Percentiles rank a stretch among this genome's conserved stretches.
Evolutionary conservation across 2,888 invertebrate genomes (phyloP).

Genomic region (Dyspetes luteomarginatus): DNA sequence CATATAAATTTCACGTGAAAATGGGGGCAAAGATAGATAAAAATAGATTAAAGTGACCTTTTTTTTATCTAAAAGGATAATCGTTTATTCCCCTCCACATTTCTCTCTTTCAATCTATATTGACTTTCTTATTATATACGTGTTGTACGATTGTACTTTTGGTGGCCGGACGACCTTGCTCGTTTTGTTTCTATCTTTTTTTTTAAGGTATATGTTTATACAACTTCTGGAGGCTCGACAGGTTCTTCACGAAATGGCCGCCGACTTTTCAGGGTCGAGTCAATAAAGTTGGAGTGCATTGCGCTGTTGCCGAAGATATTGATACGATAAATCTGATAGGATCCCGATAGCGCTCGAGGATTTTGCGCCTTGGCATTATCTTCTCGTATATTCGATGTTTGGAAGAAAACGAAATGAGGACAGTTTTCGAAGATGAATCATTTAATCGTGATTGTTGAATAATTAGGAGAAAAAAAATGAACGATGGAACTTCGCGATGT

Average conservation of each 20-base stretch:
- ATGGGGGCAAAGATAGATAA: constrained; percentile 46
- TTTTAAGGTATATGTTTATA: constrained; percentile 1
- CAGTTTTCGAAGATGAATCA: constrained; percentile 58
- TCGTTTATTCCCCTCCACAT: constrained; percentile 41
- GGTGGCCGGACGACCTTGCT: constrained; percentile 37
- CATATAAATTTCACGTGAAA: constrained; percentile 52
- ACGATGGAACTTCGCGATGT: constrained; percentile 44
- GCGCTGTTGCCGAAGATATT: constrained; percentile 73
- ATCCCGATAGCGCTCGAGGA: constrained; percentile 61
- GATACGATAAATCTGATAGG: constrained; percentile 74
- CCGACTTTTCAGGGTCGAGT: constrained; percentile 60
- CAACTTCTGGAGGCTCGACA: constrained; percentile 38
- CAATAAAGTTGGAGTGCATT: constrained; percentile 77
- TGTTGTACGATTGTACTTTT: constrained; percentile 42
- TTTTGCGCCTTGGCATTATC: constrained; percentile 16
- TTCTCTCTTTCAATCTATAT: not conserved
- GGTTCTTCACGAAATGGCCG: constrained; percentile 43
- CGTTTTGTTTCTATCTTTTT: not conserved
- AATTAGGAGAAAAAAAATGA: not conserved
- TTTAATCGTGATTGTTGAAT: constrained; percentile 4
- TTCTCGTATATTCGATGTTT: constrained; percentile 11
- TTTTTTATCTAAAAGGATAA: constrained; percentile 38
- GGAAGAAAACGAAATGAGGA: not conserved
- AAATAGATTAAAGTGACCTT: constrained; percentile 58
- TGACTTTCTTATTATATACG: not conserved